Percentiles rank a stretch among this genome's conserved stretches.
These are phyloP conservation scores for Entomobrya proxima DNA, from an alignment of 2,888 invertebrate genomes.

Conservation along the genomic window DNA sequence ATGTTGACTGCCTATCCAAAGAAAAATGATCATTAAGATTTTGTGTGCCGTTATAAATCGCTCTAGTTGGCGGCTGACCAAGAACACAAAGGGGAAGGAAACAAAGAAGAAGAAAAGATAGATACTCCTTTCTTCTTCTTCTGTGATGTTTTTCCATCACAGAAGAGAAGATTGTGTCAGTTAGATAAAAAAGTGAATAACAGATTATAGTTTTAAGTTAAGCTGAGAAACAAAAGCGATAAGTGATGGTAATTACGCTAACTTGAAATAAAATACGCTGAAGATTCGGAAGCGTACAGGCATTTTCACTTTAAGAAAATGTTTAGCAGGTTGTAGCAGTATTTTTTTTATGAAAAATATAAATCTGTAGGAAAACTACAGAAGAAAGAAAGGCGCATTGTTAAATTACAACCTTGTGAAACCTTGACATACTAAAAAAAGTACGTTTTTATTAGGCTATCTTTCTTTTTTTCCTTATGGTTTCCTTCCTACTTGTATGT, in stretches of 20 bases:
- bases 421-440: slow-evolving; percentile 65
- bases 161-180: no score
- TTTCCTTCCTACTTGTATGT: not conserved
- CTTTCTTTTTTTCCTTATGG: not conserved
- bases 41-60: slow-evolving; percentile 62
- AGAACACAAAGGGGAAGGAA: slow-evolving; percentile 38
- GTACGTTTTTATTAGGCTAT: slow-evolving; percentile 49
- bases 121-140: slow-evolving; percentile 25
- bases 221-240: no score
- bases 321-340: not conserved
- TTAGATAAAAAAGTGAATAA: no score
- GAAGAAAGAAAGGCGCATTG: slow-evolving; percentile 27
- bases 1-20: slow-evolving; percentile 34
- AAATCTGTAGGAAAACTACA: not conserved
- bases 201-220: no score
- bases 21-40: slow-evolving; percentile 66
- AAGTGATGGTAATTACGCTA: no score
- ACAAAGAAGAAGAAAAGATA: slow-evolving; percentile 28
- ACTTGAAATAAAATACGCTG: no score
- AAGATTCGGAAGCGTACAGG: no score
- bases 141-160: no score
- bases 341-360: not conserved
- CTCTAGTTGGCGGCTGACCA: slow-evolving; percentile 66
- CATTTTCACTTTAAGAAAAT: not conserved
- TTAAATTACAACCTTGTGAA: slow-evolving; percentile 59